Base-by-base conservation (phyloP, 2,113 vertebrate species). In the Psettodes erumei region DNA sequence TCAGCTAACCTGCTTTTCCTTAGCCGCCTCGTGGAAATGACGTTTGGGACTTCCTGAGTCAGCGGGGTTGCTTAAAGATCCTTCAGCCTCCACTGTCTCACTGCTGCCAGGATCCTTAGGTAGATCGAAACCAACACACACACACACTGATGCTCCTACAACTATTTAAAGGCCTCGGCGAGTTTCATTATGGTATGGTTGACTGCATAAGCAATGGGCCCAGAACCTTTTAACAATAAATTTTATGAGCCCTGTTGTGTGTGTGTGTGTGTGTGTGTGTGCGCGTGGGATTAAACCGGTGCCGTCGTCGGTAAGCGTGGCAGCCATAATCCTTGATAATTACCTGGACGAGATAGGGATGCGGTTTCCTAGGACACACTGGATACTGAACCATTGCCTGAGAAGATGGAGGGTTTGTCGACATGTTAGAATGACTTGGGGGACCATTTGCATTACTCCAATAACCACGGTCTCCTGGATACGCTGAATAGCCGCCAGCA, bases 341-440 rank as follows among this genome's bases (percentile, higher is more conserved):
- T 85, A 94, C 94, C 93, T 93, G 89, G 72, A 81, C 88, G 45
- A 93, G 72, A 84, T 93, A 94, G 25, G 93, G 75, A 65, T 92
- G 88, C 11, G 87, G 81, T 79, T 93, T 92, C 77, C 92, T 89
- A 70, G 94, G 92, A 89, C 94, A 93, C 88, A 95, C 84, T 0
- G 94, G 94, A 91, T 95, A 95, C 93, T 94, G 94, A 91, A 95
- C 93, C 92, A 94, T 93, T 79, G 91, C 91, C 92, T 94, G 93
- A 90, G 94, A 91, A 92, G 92, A 91, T 91, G 88, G 87, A 92
- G 92, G 90, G 90, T 83, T 93, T 91, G 91, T 92, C 88, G 93
- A 91, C 84, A 92, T 72, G 90, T 92, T 93, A 91, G 93, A 93
- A 82, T 91, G 92, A 93, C 91, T 91, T 88, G 91, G 77, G 81